Evolutionary conservation across 2,797 vertebrate species (phyloP).

Genomic region (Botia kubotai): DNA sequence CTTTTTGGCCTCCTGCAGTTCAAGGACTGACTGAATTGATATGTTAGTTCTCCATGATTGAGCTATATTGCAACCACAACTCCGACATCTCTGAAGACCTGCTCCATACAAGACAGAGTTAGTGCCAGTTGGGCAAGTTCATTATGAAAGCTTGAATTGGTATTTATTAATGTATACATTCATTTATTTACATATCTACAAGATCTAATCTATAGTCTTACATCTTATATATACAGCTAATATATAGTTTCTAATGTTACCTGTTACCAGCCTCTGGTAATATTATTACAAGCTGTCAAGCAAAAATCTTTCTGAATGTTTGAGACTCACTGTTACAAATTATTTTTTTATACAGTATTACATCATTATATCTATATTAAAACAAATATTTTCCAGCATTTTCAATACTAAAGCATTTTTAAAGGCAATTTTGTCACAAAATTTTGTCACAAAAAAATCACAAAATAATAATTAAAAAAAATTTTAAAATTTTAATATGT

Average conservation of each 20-base stretch:
- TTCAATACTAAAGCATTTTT: too few species aligned
- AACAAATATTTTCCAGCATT: too few species aligned
- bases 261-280: not conserved
- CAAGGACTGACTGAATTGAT: not conserved
- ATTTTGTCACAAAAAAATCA: too few species aligned
- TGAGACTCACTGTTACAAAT: not conserved
- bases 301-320: not conserved
- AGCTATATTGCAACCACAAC: not conserved
- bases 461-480: too few species aligned
- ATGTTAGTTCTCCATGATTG: not conserved
- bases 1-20: slow-evolving; percentile 14
- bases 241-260: not conserved
- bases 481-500: too few species aligned
- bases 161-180: too few species aligned
- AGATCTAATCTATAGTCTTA: too few species aligned
- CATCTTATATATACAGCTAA: not conserved
- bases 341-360: not conserved
- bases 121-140: not conserved
- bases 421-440: too few species aligned
- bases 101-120: not conserved
- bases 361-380: not conserved
- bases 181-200: not conserved
- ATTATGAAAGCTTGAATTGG: not conserved
- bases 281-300: not conserved
- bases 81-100: slow-evolving; percentile 2